Conservation (phyloP, 2,888 invertebrate species). For the Sarcophaga variegata region DNA sequence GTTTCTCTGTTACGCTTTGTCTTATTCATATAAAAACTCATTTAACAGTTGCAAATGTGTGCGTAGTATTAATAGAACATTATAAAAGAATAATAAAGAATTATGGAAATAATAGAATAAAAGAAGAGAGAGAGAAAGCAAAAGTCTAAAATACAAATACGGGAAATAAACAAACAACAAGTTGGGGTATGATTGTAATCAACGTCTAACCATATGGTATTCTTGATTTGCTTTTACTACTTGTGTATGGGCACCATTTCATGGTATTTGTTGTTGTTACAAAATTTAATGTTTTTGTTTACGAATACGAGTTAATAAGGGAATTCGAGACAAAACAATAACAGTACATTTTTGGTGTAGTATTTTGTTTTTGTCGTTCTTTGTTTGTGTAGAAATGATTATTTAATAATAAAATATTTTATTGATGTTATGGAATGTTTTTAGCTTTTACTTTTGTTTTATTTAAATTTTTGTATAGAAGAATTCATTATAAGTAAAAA, state of each 20-base stretch:
- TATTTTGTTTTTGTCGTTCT: neutral
- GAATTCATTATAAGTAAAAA: no score
- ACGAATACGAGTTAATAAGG: constrained; percentile 44
- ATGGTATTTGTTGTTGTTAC: constrained; percentile 5
- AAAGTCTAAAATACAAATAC: constrained; percentile 24
- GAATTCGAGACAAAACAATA: constrained; percentile 41
- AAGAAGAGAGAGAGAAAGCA: constrained; percentile 40
- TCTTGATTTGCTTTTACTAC: constrained; percentile 1
- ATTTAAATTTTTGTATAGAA: no score
- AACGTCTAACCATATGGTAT: neutral
- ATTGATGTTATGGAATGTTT: no score
- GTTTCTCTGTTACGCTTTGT: neutral
- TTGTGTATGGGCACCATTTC: neutral
- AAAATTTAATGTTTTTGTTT: constrained; percentile 54
- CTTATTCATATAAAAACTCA: neutral
- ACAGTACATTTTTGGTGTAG: neutral
- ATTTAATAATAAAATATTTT: no score
- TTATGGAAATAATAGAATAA: constrained; percentile 53
- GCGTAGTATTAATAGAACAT: neutral
- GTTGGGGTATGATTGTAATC: neutral
- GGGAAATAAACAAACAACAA: constrained; percentile 3
- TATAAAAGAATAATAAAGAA: constrained; percentile 44
- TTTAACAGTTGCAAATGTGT: constrained; percentile 26
- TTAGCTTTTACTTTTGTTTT: no score
- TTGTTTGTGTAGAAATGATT: no score